A percentile compares a stretch with the other conserved stretches of the same genome.
phyloP scores from a whole-genome alignment of 2,113 vertebrate genomes.

The Burhinus bistriatus region DNA sequence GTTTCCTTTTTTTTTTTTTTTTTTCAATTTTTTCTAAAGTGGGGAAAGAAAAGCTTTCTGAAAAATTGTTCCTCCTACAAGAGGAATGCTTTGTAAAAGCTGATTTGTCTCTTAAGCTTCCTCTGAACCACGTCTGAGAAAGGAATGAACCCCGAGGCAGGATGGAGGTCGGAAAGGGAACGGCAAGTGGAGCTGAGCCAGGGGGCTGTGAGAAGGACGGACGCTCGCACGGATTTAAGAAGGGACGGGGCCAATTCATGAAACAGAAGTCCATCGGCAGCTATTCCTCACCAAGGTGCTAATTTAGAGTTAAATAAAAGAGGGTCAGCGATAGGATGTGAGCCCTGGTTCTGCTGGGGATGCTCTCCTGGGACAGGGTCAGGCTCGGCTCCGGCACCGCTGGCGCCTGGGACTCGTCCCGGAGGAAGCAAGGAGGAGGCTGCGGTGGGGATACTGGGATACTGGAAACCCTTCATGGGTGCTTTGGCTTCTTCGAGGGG shows the following conservation, averaged over 20 bases:
- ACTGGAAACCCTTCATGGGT: fast-evolving
- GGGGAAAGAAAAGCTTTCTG: background rate
- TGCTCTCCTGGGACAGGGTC: background rate
- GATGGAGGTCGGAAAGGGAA: background rate
- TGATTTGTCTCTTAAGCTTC: slow-evolving; percentile 6
- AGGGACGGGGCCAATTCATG: background rate
- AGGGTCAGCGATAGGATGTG: fast-evolving
- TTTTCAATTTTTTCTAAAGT: background rate
- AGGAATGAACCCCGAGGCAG: slow-evolving; percentile 25
- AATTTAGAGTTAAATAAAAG: background rate
- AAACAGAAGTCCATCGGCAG: background rate
- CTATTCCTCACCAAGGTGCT: background rate
- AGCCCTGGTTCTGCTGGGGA: background rate
- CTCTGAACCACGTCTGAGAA: background rate
- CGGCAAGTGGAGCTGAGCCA: background rate
- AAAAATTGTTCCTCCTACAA: background rate
- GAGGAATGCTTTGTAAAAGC: slow-evolving; percentile 5
- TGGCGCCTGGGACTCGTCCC: fast-evolving
- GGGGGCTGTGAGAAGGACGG: background rate
- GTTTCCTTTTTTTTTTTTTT: background rate
- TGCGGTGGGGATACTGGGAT: background rate
- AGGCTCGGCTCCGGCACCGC: fast-evolving
- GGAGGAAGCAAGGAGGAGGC: no score
- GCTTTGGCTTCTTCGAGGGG: fast-evolving
- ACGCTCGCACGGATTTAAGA: background rate